These are phyloP conservation scores for Sula dactylatra DNA, from an alignment of 2,113 vertebrate genomes.

Conservation along the genomic window DNA sequence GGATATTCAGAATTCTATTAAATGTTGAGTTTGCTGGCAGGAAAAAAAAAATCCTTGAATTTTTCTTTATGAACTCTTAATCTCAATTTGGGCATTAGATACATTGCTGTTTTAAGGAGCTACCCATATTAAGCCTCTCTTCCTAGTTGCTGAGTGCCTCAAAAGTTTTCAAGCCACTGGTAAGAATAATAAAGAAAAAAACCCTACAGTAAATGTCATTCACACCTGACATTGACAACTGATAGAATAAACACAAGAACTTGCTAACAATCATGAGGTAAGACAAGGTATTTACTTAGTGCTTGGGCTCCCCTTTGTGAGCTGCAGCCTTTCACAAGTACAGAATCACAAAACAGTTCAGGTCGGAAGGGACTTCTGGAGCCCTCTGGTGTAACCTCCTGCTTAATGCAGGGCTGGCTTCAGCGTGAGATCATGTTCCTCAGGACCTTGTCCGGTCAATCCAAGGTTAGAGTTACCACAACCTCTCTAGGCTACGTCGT, in stretches of 20 bases:
- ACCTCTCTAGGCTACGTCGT: not conserved
- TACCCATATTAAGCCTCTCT: not conserved
- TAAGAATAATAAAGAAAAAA: not conserved
- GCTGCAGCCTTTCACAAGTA: accelerated
- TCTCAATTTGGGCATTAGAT: not conserved
- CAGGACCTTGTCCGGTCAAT: not conserved
- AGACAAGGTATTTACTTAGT: not conserved
- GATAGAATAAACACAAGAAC: not conserved
- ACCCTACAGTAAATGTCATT: not conserved
- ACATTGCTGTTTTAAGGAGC: not conserved
- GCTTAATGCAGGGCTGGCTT: not conserved
- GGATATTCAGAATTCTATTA: not conserved
- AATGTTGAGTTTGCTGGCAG: not conserved
- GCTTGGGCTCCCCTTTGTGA: not conserved
- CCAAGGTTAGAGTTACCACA: not conserved
- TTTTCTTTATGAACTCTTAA: not conserved
- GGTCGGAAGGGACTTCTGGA: not conserved
- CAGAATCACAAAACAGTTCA: not conserved
- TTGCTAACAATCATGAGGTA: not conserved
- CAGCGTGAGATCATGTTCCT: accelerated
- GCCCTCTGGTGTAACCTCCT: not conserved
- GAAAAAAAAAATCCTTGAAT: not conserved
- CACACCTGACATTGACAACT: not conserved
- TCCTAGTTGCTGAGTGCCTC: not conserved
- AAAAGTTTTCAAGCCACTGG: not conserved